Base-by-base conservation (phyloP, 2,888 invertebrate genomes). In the Isotomurus palustris region DNA sequence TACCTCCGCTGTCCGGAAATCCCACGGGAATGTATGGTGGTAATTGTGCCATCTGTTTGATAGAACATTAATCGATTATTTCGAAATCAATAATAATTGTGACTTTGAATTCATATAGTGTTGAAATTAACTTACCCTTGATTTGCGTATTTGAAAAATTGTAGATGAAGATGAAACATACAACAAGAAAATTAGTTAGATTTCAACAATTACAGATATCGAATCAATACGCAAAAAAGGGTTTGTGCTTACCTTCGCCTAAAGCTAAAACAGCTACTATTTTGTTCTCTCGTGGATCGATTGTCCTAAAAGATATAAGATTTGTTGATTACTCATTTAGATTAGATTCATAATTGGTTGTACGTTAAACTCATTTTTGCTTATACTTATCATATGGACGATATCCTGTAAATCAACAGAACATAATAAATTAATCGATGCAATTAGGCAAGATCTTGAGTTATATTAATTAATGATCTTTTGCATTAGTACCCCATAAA, bases 1-100 rank as follows among this genome's bases (percentile, higher is more conserved):
- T n/a, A 89, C 78, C 75, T 94, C 93, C 4, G 90, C 85, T 25
- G 92, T 87, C 72, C 89, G 87, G 80, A 93, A 93, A 75, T 93
- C 93, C 40, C 43, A 88, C 0, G 91, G 90, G 76, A 91, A 91
- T 21, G 86, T 85, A 75, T 91, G 91, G 72, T 91, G 91, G 75
- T 89, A 91, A 77, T 91, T 91, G 75, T 91, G 90, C 43, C 43
- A 43, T n/a, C n/a, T n/a, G n/a, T n/a, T n/a, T n/a, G n/a, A n/a
- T n/a, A n/a, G n/a, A n/a, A 22, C 5, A 8, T 49, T 21, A 36
- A 35, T 48, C 19, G 8, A 17, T 25, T 45, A 29, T 32, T 32
- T 25, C 17, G 8, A 24, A 22, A 49, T 14, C 35, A 36, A 24
- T n/a, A 36, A 36, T 36, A 21, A 14, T 21, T 8, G n/a, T n/a